These are phyloP conservation scores for Plagiodera versicolora DNA, from an alignment of 2,888 invertebrate genomes.

Conservation along the genomic window DNA sequence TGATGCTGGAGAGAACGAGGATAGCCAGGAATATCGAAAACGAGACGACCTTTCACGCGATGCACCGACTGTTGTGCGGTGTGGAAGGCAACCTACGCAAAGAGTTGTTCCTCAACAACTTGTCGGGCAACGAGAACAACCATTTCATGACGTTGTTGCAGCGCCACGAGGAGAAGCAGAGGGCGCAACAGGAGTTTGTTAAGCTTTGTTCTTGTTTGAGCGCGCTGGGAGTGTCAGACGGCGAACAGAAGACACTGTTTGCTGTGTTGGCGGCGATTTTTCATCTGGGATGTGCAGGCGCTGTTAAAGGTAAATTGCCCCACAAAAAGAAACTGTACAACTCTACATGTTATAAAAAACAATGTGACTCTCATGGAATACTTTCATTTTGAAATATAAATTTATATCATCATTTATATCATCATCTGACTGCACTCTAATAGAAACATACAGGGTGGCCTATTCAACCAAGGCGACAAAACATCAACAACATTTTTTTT, in stretches of 20 bases:
- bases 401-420: no score
- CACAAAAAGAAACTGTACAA: no score
- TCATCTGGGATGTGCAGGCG: constrained; percentile 88
- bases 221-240: constrained; percentile 72
- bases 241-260: constrained; percentile 83
- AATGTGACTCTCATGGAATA: no score
- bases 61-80: constrained; percentile 73
- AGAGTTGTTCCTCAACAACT: constrained; percentile 78
- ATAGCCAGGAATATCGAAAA: constrained; percentile 67
- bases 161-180: constrained; percentile 77
- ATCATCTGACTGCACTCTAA: no score
- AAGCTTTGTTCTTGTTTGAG: constrained; percentile 78
- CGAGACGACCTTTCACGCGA: constrained; percentile 70
- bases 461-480: no score
- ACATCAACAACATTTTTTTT: no score
- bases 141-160: constrained; percentile 78
- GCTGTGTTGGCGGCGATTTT: constrained; percentile 89
- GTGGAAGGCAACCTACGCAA: constrained; percentile 80
- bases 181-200: constrained; percentile 79
- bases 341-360: no score
- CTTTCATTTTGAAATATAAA: no score
- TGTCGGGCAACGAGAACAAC: constrained; percentile 67
- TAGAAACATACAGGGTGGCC: no score
- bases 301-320: constrained; percentile 64
- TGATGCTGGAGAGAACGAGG: constrained; percentile 78